These are phyloP conservation scores for Cephus rjabovi DNA, from an alignment of 2,888 invertebrate species.

Conservation along the genomic window DNA sequence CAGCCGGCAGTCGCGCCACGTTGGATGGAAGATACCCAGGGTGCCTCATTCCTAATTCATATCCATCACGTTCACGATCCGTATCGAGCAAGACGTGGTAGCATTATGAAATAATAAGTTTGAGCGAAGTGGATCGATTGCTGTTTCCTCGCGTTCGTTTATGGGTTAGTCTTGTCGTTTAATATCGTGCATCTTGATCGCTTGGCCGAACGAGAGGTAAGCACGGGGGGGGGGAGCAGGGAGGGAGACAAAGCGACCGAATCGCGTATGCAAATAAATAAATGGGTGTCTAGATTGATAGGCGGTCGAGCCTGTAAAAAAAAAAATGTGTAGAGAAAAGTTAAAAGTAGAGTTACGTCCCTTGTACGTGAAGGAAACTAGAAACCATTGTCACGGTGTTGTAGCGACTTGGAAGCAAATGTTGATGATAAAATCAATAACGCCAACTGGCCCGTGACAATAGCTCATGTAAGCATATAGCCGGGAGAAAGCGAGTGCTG, in stretches of 20 bases:
- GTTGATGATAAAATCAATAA: neutral
- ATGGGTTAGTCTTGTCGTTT: neutral
- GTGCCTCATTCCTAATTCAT: neutral
- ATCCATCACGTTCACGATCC: neutral
- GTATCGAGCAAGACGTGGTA: neutral
- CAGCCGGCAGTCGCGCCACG: no score
- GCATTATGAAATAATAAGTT: neutral
- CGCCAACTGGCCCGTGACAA: conserved; percentile 6
- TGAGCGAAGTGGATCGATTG: neutral
- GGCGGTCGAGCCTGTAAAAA: neutral
- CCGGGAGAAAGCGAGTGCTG: no score
- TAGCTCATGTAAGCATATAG: neutral
- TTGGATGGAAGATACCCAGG: no score
- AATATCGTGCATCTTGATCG: neutral
- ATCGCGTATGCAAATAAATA: neutral
- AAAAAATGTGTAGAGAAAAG: neutral
- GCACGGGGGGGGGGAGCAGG: neutral
- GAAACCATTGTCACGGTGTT: neutral
- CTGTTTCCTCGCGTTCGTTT: no score
- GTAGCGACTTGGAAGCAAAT: neutral
- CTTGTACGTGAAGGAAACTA: neutral
- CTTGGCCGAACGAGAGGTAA: neutral
- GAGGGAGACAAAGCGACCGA: neutral
- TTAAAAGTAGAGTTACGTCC: neutral
- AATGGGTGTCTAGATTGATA: neutral